Base-by-base conservation (phyloP, 2,797 vertebrate genomes). In the Artibeus lituratus region DNA sequence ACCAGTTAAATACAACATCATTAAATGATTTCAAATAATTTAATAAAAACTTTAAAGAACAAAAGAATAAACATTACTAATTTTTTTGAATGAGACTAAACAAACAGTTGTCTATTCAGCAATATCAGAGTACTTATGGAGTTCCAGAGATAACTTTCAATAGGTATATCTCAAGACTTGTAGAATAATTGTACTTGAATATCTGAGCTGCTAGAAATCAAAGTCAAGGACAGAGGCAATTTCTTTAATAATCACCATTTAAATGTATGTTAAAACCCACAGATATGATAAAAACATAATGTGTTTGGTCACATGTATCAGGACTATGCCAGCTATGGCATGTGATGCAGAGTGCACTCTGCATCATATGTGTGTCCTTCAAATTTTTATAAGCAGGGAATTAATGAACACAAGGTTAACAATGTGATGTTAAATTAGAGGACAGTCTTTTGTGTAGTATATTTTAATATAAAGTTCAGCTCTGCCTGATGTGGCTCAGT, bases 31-130 rank as follows among this genome's bases (percentile, higher is more conserved):
- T 94, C 55, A 77, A 91, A 96, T 49, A 74, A 77, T 74, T 93
- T 83, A 93, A 85, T 55, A 94, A 91, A 86, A 90, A 73, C 53
- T 62, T 87, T 37, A 94, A 94, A 94, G 53, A 24, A 87, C 0
- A 92, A 5, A 37, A 94, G 73, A 47, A 86, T 47, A 78, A 93
- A 69, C 14, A 74, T 37, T 87, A 77, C 3, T 93, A 69, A 42
- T 47, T 47, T 78, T 94, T 49, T 74, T 8, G 26, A 88, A 35
- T 65, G 67, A 83, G 14, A 35, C 7, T 86, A 80, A 88, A 44
- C 51, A 94, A 87, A 92, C n/a, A 88, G 16, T n/a, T 72, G 78
- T 74, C n/a, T 65, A 15, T 44, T 85, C 51, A 81, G 10, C 35
- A 94, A 70, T 1, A 92, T 77, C 22, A 35, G 12, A 84, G 35